These are phyloP conservation scores for Gisinianus flammeolus DNA, from an alignment of 2,888 invertebrate genomes.

Conservation along the genomic window DNA sequence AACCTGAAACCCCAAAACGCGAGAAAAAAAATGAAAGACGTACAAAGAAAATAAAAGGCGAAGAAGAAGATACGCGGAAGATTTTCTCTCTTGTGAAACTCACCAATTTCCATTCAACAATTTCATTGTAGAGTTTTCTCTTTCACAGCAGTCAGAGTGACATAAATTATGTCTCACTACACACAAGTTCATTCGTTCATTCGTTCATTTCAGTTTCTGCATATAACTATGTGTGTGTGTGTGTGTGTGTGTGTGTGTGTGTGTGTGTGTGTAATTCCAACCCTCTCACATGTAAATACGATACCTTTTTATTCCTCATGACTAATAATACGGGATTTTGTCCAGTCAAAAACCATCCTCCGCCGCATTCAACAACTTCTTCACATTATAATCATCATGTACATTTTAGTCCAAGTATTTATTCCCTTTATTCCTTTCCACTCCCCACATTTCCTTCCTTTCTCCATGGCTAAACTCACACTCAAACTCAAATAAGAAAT, in stretches of 20 bases:
- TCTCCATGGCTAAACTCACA: neutral
- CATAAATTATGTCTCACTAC: slow-evolving; percentile 10
- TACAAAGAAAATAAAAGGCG: too few relatives aligned
- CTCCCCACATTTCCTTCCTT: neutral
- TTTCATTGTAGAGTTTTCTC: neutral
- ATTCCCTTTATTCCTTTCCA: neutral
- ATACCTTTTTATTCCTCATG: slow-evolving; percentile 12
- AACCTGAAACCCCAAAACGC: neutral
- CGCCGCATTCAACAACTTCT: too few relatives aligned
- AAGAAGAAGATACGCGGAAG: too few relatives aligned
- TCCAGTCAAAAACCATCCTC: too few relatives aligned
- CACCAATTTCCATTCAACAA: neutral
- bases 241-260: too few relatives aligned
- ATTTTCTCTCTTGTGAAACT: too few relatives aligned
- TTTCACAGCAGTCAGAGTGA: neutral
- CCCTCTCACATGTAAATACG: slow-evolving; percentile 17
- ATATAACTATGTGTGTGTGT: neutral
- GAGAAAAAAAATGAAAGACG: neutral
- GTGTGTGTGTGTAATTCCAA: too few relatives aligned
- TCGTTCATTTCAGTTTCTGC: neutral
- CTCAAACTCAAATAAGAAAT: neutral
- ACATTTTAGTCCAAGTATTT: slow-evolving; percentile 18
- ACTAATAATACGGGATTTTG: slow-evolving; percentile 24
- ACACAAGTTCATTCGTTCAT: slow-evolving; percentile 20
- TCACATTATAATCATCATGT: too few relatives aligned